Evolutionary conservation across 2,797 vertebrate genomes (phyloP).

Genomic region (Tapera naevia): DNA sequence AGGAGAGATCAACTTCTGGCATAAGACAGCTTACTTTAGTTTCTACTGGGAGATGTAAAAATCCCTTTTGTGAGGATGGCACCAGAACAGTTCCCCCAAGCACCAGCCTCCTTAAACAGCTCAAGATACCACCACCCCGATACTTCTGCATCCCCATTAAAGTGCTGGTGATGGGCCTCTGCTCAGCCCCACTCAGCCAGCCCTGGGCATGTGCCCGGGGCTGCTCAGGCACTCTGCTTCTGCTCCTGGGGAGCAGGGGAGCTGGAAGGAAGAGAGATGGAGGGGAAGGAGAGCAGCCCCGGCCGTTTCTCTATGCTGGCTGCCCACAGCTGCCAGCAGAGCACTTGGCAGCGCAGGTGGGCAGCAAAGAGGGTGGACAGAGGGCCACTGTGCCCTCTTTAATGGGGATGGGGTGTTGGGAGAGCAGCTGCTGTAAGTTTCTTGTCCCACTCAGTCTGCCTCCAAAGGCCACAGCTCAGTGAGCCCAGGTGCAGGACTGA

Average conservation of each 20-base stretch:
- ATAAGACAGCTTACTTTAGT: neutral
- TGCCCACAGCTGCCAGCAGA: neutral
- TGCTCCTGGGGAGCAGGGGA: neutral
- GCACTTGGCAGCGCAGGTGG: accelerated
- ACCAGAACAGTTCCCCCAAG: neutral
- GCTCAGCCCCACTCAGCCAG: neutral
- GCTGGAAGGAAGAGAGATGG: neutral
- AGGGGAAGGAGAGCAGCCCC: neutral
- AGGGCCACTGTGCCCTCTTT: neutral
- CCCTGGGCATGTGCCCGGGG: neutral
- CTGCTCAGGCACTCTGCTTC: neutral
- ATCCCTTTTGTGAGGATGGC: neutral
- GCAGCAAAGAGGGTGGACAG: neutral
- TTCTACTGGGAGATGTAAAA: neutral
- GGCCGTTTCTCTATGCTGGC: neutral
- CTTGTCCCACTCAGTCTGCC: neutral
- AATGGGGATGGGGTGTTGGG: neutral
- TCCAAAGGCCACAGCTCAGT: neutral
- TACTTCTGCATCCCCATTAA: neutral
- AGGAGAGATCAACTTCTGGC: neutral
- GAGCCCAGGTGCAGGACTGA: neutral
- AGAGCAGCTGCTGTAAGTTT: neutral
- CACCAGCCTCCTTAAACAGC: neutral
- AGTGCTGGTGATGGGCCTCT: neutral
- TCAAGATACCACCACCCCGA: neutral